These are phyloP conservation scores for Tenthredo amoena DNA, from an alignment of 2,888 invertebrate genomes.

Conservation along the genomic window DNA sequence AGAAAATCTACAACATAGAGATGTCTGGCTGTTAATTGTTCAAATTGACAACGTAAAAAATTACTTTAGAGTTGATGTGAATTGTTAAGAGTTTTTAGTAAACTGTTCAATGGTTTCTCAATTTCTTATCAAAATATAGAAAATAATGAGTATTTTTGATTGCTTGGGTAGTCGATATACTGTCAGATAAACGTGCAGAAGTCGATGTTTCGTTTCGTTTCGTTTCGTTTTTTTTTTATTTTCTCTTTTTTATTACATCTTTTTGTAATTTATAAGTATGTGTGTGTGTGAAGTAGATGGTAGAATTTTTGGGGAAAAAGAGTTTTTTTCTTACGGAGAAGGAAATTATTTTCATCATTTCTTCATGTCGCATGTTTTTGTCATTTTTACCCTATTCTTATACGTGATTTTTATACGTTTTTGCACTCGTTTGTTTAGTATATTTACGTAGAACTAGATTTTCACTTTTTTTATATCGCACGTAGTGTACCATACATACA, in stretches of 20 bases:
- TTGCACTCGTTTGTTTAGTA: slow-evolving; percentile 8
- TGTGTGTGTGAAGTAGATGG: slow-evolving; percentile 59
- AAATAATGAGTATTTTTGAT: slow-evolving; percentile 9
- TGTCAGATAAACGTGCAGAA: slow-evolving; percentile 30
- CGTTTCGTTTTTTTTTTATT: slow-evolving; percentile 32
- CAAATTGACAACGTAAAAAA: slow-evolving; percentile 24
- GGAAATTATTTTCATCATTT: slow-evolving; percentile 51
- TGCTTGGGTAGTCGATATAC: slow-evolving; percentile 47
- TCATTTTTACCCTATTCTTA: slow-evolving; percentile 1
- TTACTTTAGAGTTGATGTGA: slow-evolving; percentile 14
- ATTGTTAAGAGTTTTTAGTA: slow-evolving; percentile 11
- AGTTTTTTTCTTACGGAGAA: slow-evolving; percentile 58
- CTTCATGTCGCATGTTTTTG: slow-evolving; percentile 50
- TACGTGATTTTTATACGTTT: slow-evolving; percentile 12
- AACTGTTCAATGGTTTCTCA: slow-evolving; percentile 8
- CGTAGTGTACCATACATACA: neutral
- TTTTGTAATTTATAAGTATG: slow-evolving; percentile 57
- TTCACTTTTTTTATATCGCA: neutral
- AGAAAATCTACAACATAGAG: slow-evolving; percentile 2
- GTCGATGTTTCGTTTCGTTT: slow-evolving; percentile 48
- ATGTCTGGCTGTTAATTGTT: slow-evolving; percentile 38
- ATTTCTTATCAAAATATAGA: neutral
- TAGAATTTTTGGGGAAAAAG: slow-evolving; percentile 62
- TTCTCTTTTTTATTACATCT: slow-evolving; percentile 55
- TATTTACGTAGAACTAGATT: neutral